Conservation (phyloP, 2,888 invertebrate genomes). For the Mythimna albipuncta region DNA sequence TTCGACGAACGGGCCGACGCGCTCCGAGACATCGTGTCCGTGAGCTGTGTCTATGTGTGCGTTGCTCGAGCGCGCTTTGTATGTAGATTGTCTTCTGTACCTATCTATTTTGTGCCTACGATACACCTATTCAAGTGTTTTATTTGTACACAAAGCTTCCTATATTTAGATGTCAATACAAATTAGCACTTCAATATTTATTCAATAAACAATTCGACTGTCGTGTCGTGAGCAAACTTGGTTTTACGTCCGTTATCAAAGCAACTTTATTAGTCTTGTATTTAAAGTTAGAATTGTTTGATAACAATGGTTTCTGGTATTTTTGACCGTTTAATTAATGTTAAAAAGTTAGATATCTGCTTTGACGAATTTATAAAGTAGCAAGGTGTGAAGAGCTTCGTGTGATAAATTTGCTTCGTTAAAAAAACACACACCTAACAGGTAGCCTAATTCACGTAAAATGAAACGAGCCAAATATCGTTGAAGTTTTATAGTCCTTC, state of each 20-base stretch:
- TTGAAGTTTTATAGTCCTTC: no score
- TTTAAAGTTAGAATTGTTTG: not conserved
- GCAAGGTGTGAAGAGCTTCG: not conserved
- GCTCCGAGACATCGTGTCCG: no score
- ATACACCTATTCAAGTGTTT: not conserved
- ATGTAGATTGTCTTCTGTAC: no score
- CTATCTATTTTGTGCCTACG: no score
- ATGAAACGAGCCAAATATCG: no score
- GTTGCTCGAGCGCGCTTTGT: no score
- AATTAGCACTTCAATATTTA: constrained; percentile 8
- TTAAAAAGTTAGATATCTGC: not conserved
- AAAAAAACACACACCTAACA: no score
- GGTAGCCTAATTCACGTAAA: no score
- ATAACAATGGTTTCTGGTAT: not conserved
- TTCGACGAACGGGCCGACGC: no score
- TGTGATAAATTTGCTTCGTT: no score
- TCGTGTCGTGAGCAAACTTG: constrained; percentile 1
- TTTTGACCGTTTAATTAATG: not conserved
- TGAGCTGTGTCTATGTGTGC: no score
- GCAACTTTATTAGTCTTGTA: not conserved
- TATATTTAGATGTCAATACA: constrained; percentile 13
- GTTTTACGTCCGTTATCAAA: not conserved
- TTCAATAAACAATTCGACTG: constrained; percentile 1
- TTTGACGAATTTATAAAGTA: not conserved
- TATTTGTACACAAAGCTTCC: constrained; percentile 19